Evolutionary conservation across 2,113 vertebrate genomes (phyloP).

Genomic region (Sclerurus mexicanus): DNA sequence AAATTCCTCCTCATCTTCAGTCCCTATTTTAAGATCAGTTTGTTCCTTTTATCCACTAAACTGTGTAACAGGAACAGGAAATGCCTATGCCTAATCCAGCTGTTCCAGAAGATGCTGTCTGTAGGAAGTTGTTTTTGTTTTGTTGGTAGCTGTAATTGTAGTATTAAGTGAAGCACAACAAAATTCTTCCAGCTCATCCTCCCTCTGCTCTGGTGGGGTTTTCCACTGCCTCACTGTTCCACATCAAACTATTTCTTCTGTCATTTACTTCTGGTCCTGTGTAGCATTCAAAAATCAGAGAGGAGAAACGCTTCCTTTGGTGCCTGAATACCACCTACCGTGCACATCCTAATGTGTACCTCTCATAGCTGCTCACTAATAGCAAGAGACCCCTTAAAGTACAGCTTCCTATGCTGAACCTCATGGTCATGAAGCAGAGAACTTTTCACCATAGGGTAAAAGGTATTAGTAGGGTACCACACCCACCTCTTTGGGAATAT

Average conservation of each 20-base stretch:
- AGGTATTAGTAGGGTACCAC: rapidly evolving
- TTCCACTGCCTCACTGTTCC: neutral
- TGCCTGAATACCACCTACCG: neutral
- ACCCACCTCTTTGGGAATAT: neutral
- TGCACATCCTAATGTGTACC: rapidly evolving
- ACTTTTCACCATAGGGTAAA: neutral
- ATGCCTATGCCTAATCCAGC: neutral
- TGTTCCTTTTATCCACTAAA: neutral
- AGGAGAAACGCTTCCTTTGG: neutral
- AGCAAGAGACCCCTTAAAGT: neutral
- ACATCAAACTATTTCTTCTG: neutral
- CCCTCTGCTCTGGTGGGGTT: neutral
- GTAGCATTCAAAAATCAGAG: neutral
- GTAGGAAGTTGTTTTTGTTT: neutral
- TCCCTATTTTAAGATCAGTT: neutral
- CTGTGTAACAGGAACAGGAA: neutral
- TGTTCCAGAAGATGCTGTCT: neutral
- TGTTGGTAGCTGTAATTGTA: neutral
- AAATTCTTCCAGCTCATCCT: neutral
- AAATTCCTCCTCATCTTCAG: neutral
- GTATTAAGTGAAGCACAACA: neutral
- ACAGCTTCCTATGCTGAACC: neutral
- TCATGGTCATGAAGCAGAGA: neutral
- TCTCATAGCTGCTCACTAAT: neutral
- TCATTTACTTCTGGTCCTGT: neutral